phyloP scores from a whole-genome alignment of 2,888 invertebrate genomes.

The Brachylomia viminalis region DNA sequence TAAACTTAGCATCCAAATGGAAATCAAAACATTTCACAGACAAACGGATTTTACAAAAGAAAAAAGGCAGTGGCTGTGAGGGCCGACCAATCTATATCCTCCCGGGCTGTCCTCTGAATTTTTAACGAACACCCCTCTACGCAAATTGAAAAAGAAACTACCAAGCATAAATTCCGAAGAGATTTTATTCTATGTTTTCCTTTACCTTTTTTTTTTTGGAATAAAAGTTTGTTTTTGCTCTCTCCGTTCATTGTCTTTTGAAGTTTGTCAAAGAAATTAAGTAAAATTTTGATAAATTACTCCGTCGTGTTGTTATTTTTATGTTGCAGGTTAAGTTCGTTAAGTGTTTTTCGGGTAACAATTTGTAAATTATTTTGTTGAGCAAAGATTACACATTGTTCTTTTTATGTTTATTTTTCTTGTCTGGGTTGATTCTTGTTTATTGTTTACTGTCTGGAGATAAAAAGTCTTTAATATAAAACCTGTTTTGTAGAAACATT shows the following conservation, averaged over 20 bases:
- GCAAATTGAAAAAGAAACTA: constrained; percentile 85
- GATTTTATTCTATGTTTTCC: constrained; percentile 71
- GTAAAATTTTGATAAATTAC: constrained; percentile 74
- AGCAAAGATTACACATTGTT: constrained; percentile 28
- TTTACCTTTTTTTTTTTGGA: constrained; percentile 24
- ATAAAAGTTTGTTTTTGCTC: constrained; percentile 43
- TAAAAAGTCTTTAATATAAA: constrained; percentile 10
- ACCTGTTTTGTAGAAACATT: not conserved
- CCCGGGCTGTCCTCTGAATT: constrained; percentile 77
- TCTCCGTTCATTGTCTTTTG: constrained; percentile 67
- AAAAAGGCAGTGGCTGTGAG: constrained; percentile 49
- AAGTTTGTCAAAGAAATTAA: constrained; percentile 77
- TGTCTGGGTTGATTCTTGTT: constrained; percentile 6
- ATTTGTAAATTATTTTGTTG: constrained; percentile 58
- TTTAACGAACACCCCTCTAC: constrained; percentile 79
- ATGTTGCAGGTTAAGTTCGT: constrained; percentile 55
- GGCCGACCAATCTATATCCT: constrained; percentile 64
- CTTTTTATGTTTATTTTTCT: constrained; percentile 24
- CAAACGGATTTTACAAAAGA: constrained; percentile 48
- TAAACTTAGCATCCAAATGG: constrained; percentile 54
- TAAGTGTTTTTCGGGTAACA: constrained; percentile 47
- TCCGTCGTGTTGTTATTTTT: constrained; percentile 38
- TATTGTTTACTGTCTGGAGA: constrained; percentile 28
- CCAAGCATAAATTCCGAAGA: constrained; percentile 79
- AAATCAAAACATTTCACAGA: constrained; percentile 65